Evolutionary conservation across 2,113 vertebrate species (phyloP).

Genomic region (Gnathonemus echidnorhynchus): DNA sequence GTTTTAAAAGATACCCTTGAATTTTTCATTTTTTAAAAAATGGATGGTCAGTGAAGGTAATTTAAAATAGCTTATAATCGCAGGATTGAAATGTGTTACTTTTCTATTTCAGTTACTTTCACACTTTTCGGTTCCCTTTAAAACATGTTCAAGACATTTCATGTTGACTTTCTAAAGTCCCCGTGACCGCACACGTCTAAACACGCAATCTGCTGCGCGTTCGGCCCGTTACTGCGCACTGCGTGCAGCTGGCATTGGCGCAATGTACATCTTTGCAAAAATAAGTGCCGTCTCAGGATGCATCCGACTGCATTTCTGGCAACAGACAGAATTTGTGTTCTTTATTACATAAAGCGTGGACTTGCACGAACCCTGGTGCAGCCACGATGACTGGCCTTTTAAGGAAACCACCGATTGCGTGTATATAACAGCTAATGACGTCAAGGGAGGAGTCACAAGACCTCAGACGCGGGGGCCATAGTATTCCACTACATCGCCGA

Average conservation of each 20-base stretch:
- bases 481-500: slow-evolving; percentile 17
- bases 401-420: slow-evolving; percentile 20
- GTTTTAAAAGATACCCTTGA: background rate
- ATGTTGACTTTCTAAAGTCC: background rate
- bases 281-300: background rate
- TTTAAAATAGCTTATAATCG: background rate
- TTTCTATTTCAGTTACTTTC: background rate
- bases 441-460: slow-evolving; percentile 27
- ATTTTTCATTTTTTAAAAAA: background rate
- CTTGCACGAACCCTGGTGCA: background rate
- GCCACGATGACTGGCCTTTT: background rate
- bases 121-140: background rate
- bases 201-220: background rate
- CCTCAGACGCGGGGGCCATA: background rate
- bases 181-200: background rate
- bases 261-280: background rate
- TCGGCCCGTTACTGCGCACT: background rate
- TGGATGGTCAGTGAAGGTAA: background rate
- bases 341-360: background rate
- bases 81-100: background rate
- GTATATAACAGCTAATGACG: slow-evolving; percentile 15
- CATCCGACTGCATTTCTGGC: background rate
- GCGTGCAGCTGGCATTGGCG: background rate
- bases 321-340: background rate
- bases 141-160: background rate